Percentiles rank a stretch among this genome's conserved stretches.
These are phyloP conservation scores for Diachasma alloeum DNA, from an alignment of 1,140 invertebrate species.

Conservation along the genomic window DNA sequence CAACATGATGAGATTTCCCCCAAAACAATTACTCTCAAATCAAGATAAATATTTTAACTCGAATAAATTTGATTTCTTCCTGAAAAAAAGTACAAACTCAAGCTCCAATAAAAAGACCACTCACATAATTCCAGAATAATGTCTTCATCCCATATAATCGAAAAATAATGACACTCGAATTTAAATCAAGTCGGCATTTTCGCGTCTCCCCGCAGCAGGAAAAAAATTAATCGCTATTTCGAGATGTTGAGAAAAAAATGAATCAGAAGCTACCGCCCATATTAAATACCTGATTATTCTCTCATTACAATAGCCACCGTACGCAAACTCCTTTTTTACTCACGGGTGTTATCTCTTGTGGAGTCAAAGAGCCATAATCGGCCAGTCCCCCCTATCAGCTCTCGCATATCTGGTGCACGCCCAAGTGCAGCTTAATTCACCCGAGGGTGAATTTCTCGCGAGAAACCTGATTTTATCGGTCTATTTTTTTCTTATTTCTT, in stretches of 20 bases:
- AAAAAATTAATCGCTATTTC: neutral
- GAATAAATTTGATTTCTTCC: no score
- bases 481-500: neutral
- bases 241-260: neutral
- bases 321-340: neutral
- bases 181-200: neutral
- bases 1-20: no score
- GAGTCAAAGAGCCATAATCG: neutral
- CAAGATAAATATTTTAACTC: no score
- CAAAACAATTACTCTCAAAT: no score
- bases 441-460: conserved; percentile 8
- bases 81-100: no score
- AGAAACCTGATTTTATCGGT: conserved; percentile 3
- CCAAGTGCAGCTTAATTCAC: conserved; percentile 10
- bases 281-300: conserved; percentile 6
- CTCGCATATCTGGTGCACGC: conserved; percentile 2
- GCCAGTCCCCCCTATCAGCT: neutral
- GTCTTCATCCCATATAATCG: neutral
- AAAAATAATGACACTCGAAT: neutral
- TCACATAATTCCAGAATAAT: neutral
- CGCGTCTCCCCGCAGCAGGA: neutral
- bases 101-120: neutral
- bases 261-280: neutral
- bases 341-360: neutral
- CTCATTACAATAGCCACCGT: neutral